phyloP scores from a whole-genome alignment of 2,113 vertebrate genomes.

The Rhombomys opimus region DNA sequence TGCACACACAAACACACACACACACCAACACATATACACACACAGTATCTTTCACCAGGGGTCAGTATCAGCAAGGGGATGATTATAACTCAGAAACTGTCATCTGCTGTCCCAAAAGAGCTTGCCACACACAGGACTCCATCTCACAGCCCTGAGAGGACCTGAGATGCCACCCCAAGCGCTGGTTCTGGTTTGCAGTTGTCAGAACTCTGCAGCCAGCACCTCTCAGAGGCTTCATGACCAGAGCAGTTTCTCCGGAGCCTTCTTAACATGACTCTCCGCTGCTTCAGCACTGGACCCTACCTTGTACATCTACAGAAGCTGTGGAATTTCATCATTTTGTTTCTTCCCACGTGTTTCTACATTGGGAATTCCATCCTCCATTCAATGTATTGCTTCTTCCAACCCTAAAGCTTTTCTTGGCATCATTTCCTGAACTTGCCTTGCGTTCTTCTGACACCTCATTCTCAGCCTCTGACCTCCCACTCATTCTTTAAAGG shows the following conservation, averaged over 20 bases:
- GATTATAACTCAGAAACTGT: not conserved
- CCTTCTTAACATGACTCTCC: not conserved
- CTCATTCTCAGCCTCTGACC: not conserved
- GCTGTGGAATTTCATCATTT: not conserved
- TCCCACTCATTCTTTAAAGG: not conserved
- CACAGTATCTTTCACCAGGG: not conserved
- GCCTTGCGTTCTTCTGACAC: not conserved
- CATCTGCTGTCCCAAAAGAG: not conserved
- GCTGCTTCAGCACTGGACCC: not conserved
- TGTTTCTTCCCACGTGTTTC: not conserved
- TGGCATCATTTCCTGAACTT: not conserved
- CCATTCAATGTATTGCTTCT: not conserved
- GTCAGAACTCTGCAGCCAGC: not conserved
- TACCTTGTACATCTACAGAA: not conserved
- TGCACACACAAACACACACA: too few species aligned
- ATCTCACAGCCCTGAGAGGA: too few species aligned
- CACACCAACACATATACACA: not conserved
- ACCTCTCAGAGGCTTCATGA: not conserved
- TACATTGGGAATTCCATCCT: not conserved
- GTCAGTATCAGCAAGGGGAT: not conserved
- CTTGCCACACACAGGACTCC: not conserved
- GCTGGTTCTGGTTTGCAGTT: not conserved
- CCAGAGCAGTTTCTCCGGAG: not conserved
- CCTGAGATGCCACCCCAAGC: too few species aligned
- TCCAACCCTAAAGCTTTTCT: not conserved